Base-by-base conservation (phyloP, 1,140 invertebrate genomes). In the Tetramorium alpestre region DNA sequence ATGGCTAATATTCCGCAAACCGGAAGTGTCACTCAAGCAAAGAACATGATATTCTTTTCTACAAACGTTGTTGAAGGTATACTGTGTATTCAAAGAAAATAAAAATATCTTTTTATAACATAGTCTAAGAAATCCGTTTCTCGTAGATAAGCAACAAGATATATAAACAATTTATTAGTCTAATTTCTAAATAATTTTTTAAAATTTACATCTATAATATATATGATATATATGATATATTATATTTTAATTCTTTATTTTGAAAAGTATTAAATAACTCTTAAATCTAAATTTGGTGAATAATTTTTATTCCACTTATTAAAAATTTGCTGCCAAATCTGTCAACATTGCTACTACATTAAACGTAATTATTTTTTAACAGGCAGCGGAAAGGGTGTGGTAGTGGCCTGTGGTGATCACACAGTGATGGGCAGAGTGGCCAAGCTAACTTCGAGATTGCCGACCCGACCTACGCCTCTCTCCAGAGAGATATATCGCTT, bases 341-440 rank as follows among this genome's bases (percentile, higher is more conserved):
- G 56, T 18, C 25, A 25, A 85, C 18, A 51, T 28, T 49, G 5
- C 38, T 33, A 10, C 13, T 16, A n/a, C 38, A 47, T 75, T 1
- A 38, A 58, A 49, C 25, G 49, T 47, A 51, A 25, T 51, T 56
- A 96, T 96, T 96, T 62, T 96, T 64, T 22, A 75, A 82, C 51
- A 93, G 93, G 99, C 89, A 99, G 98, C 90, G 98, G 97, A 87
- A 98, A 98, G 93, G 99, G 99, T 91, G 97, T 99, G 90, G 99
- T 99, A 62, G 99, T 99, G 92, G 98, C 97, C 94, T 99, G 98
- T 94, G 99, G 99, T 92, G 99, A 99, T 95, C 97, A 98, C 93
- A 99, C 99, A 87, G 98, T 99, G 33, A 99, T 99, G 98, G 99
- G 99, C 90, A 97, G 99, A 94, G 99, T 99, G 96, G 99, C 99